Conservation (phyloP, 2,888 invertebrate genomes). For the Megastigmus dorsalis region DNA sequence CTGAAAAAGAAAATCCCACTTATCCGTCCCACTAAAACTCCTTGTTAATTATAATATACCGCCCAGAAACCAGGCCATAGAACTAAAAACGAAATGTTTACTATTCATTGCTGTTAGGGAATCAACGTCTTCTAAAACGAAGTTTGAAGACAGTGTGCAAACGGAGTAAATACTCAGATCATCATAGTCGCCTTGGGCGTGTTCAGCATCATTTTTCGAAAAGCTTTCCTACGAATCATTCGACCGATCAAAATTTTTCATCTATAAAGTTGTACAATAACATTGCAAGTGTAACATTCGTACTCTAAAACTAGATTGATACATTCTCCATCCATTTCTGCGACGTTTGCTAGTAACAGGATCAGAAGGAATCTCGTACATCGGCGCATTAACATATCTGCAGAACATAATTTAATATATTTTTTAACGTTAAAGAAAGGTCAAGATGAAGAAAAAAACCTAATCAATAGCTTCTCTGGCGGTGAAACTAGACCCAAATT, state of each 20-base stretch:
- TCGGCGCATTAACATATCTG: neutral
- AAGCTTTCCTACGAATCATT: slow-evolving; percentile 44
- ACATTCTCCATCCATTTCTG: slow-evolving; percentile 75
- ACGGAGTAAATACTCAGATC: slow-evolving; percentile 64
- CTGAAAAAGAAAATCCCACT: slow-evolving; percentile 73
- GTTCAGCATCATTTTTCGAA: slow-evolving; percentile 25
- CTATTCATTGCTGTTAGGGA: slow-evolving; percentile 78
- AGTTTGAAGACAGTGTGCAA: slow-evolving; percentile 75
- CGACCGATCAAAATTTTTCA: neutral
- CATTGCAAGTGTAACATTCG: slow-evolving; percentile 54
- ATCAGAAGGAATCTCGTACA: neutral
- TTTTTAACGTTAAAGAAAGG: neutral
- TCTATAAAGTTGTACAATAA: neutral
- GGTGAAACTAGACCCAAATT: slow-evolving; percentile 67
- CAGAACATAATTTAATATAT: slow-evolving; percentile 4
- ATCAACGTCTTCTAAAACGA: slow-evolving; percentile 76
- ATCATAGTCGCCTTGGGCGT: slow-evolving; percentile 1
- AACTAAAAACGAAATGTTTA: slow-evolving; percentile 60
- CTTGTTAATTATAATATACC: neutral
- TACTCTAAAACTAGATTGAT: slow-evolving; percentile 74
- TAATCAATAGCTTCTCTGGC: slow-evolving; percentile 61
- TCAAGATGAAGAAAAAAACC: slow-evolving; percentile 55
- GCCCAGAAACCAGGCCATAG: too few species aligned
- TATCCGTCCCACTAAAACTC: too few species aligned
- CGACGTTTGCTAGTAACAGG: neutral